phyloP scores from a whole-genome alignment of 2,888 invertebrate species.

The Agonopterix alstromeriana region DNA sequence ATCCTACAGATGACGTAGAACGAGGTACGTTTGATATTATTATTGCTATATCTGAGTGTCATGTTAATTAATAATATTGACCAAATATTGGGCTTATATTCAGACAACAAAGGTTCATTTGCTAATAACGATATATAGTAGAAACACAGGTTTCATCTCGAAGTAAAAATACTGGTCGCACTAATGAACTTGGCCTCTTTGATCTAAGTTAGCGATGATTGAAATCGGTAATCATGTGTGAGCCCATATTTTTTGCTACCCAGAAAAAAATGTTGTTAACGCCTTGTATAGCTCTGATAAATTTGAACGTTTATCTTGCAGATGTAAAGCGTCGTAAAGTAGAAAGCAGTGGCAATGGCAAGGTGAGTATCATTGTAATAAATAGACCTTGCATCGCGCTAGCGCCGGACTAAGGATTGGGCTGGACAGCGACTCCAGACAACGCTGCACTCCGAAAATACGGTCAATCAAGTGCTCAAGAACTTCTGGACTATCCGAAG shows the following conservation, averaged over 20 bases:
- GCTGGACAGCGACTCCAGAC: constrained; percentile 58
- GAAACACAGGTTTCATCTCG: no score
- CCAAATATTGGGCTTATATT: no score
- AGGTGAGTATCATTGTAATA: constrained; percentile 85
- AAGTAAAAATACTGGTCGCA: no score
- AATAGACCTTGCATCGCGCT: constrained; percentile 53
- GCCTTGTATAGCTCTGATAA: background rate
- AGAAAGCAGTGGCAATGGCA: constrained; percentile 84
- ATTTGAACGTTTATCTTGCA: constrained; percentile 39
- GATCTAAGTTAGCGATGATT: no score
- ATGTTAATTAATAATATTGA: no score
- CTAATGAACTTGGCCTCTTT: no score
- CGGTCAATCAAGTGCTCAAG: background rate
- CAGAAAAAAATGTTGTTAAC: no score
- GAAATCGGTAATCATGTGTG: no score
- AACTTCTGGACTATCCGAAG: background rate
- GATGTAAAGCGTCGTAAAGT: constrained; percentile 91
- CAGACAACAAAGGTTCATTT: no score
- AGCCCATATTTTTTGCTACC: no score
- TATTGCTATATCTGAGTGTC: no score
- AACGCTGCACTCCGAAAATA: background rate
- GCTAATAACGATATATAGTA: no score
- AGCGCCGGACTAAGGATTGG: constrained; percentile 78
- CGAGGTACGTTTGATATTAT: constrained; percentile 42
- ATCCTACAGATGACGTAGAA: constrained; percentile 64